Evolutionary conservation across 2,113 vertebrate genomes (phyloP).

Genomic region (Proterorhinus semilunaris): DNA sequence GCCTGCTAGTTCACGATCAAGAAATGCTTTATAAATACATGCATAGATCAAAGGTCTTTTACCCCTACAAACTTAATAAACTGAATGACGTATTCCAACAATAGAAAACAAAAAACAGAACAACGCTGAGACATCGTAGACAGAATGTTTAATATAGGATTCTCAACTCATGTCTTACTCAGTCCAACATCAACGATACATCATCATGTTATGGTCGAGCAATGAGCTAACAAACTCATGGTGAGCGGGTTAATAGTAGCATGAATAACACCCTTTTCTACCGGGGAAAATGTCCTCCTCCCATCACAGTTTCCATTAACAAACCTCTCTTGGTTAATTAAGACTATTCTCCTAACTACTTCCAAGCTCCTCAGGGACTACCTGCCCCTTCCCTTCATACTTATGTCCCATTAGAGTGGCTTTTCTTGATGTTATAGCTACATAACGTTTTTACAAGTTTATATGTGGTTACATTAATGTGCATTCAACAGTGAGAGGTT

Average conservation of each 20-base stretch:
- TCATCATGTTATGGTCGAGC: slow-evolving; percentile 14
- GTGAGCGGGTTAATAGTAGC: slow-evolving; percentile 58
- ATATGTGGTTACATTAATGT: neutral
- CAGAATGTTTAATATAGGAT: too few relatives aligned
- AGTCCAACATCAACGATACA: neutral
- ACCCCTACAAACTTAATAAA: too few relatives aligned
- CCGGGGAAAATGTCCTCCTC: slow-evolving; percentile 50
- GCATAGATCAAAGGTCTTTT: too few relatives aligned
- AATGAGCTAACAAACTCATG: slow-evolving; percentile 11
- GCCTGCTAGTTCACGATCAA: too few relatives aligned
- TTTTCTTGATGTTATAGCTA: slow-evolving; percentile 26
- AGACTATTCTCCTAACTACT: slow-evolving; percentile 65
- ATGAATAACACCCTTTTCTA: slow-evolving; percentile 34
- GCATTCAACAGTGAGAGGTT: neutral
- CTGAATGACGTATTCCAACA: too few relatives aligned
- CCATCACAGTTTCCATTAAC: slow-evolving; percentile 70
- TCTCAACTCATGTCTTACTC: too few relatives aligned
- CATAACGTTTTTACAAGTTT: neutral
- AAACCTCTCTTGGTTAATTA: slow-evolving; percentile 82
- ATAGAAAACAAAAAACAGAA: too few relatives aligned
- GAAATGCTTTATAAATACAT: too few relatives aligned
- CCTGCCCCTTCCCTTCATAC: slow-evolving; percentile 45
- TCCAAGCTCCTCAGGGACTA: slow-evolving; percentile 60
- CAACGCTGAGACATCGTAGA: too few relatives aligned
- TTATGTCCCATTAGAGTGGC: slow-evolving; percentile 33